These are phyloP conservation scores for Pocillopora meandrina DNA, from an alignment of 92 coral and sea anemone species.

Conservation along the genomic window DNA sequence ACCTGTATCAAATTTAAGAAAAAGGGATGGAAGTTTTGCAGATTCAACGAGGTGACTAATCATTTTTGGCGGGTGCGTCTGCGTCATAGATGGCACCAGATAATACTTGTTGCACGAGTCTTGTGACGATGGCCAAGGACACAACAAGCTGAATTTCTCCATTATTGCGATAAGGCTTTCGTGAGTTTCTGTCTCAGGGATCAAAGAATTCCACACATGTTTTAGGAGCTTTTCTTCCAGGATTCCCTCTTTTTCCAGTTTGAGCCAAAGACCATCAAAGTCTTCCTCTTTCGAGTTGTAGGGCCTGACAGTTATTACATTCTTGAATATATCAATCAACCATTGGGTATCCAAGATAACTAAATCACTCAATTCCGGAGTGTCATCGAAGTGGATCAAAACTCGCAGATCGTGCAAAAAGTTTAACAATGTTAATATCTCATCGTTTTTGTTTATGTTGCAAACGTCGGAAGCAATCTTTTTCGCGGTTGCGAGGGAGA, in stretches of 20 bases:
- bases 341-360: slow-evolving; percentile 64
- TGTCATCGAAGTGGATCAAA: slow-evolving; percentile 55
- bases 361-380: neutral
- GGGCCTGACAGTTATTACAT: slow-evolving; percentile 62
- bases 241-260: slow-evolving; percentile 22
- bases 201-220: slow-evolving; percentile 36
- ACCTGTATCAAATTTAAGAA: slow-evolving; percentile 41
- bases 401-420: slow-evolving; percentile 61
- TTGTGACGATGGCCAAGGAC: slow-evolving; percentile 10
- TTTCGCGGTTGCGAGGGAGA: slow-evolving; percentile 25
- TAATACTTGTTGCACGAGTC: neutral
- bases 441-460: slow-evolving; percentile 2
- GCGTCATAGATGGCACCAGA: slow-evolving; percentile 59
- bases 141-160: slow-evolving; percentile 53
- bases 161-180: slow-evolving; percentile 31
- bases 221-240: neutral
- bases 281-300: slow-evolving; percentile 11
- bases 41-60: neutral
- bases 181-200: neutral
- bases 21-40: slow-evolving; percentile 29
- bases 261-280: slow-evolving; percentile 14
- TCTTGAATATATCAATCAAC: slow-evolving; percentile 56
- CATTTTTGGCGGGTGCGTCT: slow-evolving; percentile 3
- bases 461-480: slow-evolving; percentile 18
- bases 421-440: slow-evolving; percentile 33